Percentiles rank a stretch among this genome's conserved stretches.
Conservation (phyloP, 2,113 vertebrate genomes). For the Paradoxurus hermaphroditus region DNA sequence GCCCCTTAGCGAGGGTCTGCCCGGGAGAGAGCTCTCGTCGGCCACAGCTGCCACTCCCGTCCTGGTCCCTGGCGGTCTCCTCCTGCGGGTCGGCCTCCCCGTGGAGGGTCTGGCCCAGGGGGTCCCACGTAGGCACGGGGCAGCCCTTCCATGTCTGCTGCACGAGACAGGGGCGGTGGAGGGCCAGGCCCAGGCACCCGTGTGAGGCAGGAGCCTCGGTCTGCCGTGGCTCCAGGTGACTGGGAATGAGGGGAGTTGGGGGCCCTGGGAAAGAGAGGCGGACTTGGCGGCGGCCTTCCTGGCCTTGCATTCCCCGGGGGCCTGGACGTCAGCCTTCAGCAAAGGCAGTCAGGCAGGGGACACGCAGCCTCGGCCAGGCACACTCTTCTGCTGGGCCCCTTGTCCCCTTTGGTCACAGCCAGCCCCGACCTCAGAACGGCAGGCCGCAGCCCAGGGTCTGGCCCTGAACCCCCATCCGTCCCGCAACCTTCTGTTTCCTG, state of each 20-base stretch:
- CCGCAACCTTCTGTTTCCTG: too few relatives aligned
- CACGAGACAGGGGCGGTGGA: fast-evolving
- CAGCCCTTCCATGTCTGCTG: fast-evolving
- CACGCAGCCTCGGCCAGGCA: fast-evolving
- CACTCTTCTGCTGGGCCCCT: too few relatives aligned
- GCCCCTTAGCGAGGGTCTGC: neutral
- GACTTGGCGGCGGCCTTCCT: fast-evolving
- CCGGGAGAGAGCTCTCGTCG: neutral
- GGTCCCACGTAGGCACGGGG: too few relatives aligned
- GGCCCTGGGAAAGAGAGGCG: neutral
- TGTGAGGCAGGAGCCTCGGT: neutral
- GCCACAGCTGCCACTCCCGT: fast-evolving
- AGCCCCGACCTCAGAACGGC: neutral
- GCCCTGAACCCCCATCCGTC: neutral
- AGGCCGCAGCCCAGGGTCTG: neutral
- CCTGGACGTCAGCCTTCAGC: fast-evolving
- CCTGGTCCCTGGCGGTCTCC: neutral
- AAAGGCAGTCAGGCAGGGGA: fast-evolving
- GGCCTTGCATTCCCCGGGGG: fast-evolving
- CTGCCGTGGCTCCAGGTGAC: fast-evolving
- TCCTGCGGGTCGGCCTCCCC: too few relatives aligned
- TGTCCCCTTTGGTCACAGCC: fast-evolving
- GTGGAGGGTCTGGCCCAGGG: fast-evolving
- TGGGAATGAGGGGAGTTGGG: neutral
- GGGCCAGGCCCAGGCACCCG: fast-evolving